phyloP scores from a whole-genome alignment of 2,797 vertebrate species.

The Catostomus latipinnis region DNA sequence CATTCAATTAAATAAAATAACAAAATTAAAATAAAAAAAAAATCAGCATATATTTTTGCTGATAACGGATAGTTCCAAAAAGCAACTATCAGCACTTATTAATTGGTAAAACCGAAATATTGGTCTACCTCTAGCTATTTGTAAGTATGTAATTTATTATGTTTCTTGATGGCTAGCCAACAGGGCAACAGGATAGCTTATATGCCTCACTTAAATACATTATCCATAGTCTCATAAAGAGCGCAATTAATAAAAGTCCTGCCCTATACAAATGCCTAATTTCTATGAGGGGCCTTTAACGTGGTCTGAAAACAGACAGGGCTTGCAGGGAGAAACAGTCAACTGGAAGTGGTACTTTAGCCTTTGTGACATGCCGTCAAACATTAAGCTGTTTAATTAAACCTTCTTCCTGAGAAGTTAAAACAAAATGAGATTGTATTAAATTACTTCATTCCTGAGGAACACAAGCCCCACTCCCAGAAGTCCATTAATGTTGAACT shows the following conservation, averaged over 20 bases:
- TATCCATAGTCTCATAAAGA: constrained; percentile 74
- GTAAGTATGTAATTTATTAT: too few species aligned
- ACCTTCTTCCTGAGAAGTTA: neutral
- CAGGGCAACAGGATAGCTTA: constrained; percentile 67
- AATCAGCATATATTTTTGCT: too few species aligned
- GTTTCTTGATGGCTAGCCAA: neutral
- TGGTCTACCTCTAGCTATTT: too few species aligned
- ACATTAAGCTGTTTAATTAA: constrained; percentile 30
- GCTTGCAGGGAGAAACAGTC: constrained; percentile 1
- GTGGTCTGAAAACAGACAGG: constrained; percentile 44
- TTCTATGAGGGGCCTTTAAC: constrained; percentile 68
- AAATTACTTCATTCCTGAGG: constrained; percentile 29
- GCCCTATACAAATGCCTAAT: constrained; percentile 79
- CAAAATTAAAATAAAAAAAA: too few species aligned
- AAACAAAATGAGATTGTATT: constrained; percentile 10
- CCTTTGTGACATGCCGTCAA: constrained; percentile 12
- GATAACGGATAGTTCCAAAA: too few species aligned
- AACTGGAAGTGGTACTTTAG: constrained; percentile 6
- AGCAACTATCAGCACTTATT: too few species aligned
- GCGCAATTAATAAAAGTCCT: constrained; percentile 76
- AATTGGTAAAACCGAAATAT: too few species aligned
- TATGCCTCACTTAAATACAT: constrained; percentile 75
- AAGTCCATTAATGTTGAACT: constrained; percentile 29
- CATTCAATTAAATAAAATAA: too few species aligned
- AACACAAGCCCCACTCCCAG: constrained; percentile 6